Evolutionary conservation across 2,888 invertebrate species (phyloP), one percentile per base, ranked within the genome.

Genomic region (Muschampia plurimacula): DNA sequence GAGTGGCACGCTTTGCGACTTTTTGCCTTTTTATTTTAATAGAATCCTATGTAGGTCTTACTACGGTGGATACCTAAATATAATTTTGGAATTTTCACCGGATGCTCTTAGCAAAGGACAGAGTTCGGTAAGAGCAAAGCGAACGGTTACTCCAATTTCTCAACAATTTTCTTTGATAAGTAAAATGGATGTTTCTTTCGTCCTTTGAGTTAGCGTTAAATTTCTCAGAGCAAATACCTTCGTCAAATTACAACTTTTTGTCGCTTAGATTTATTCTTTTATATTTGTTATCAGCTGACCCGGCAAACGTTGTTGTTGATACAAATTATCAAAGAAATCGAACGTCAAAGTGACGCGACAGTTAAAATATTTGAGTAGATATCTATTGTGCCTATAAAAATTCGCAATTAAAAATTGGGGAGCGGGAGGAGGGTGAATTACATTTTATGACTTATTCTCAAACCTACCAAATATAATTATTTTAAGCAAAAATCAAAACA

Each of bases 101-200:
- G 59, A 55, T 10, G n/a, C 55, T 55, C n/a, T 55, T 55, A 55
- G 55, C 10, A 55, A 10, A 55, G 55, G 22, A 36, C 12, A 36
- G 13, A n/a, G 65, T 36, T n/a, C 10, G 39, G 39, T 12, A 55
- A n/a, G 65, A 32, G 49, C 46, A 46, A 32, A 65, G 32, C 15
- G 67, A 12, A 39, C 6, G n/a, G 55, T 39, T n/a, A 39, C 67
- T 39, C 67, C 67, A 67, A 67, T 67, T 67, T 67, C 55, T 22
- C 55, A 55, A 57, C 67, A 55, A 67, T 67, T 41, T 67, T 52
- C 67, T 67, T 67, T 67, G 67, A 67, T 67, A 67, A 67, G 10
- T 55, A 22, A 49, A 67, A 55, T 67, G 41, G 67, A 67, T 57
- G 67, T 67, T 57, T 28, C 39, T 22, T 67, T 57, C 41, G 39